phyloP scores from a whole-genome alignment of 2,113 vertebrate species.

The Pomatorhinus ruficollis region DNA sequence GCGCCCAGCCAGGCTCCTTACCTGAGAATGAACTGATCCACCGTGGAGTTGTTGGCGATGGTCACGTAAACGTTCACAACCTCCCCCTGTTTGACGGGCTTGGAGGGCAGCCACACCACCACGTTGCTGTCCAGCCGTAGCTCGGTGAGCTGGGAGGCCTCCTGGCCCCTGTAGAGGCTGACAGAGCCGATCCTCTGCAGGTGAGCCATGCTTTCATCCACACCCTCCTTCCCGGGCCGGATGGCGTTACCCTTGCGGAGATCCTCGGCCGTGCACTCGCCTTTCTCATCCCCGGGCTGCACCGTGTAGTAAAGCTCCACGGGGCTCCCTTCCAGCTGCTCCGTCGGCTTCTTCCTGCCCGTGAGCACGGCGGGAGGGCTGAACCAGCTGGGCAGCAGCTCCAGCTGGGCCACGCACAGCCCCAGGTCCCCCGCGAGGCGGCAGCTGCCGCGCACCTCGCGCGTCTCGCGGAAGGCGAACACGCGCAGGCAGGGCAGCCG shows the following conservation, averaged over 20 bases:
- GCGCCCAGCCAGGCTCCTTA: conserved; percentile 19
- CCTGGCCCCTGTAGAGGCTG: conserved; percentile 77
- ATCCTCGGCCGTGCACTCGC: conserved; percentile 82
- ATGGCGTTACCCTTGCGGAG: conserved; percentile 80
- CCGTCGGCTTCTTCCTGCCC: conserved; percentile 76
- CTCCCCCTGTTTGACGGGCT: conserved; percentile 86
- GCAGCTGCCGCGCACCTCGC: conserved; percentile 88
- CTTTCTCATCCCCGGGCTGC: conserved; percentile 72
- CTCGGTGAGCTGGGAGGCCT: conserved; percentile 78
- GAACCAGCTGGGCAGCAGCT: conserved; percentile 88
- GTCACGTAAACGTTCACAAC: conserved; percentile 84
- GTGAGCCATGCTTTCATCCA: conserved; percentile 75
- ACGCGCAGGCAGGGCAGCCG: conserved; percentile 89
- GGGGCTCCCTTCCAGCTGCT: conserved; percentile 77
- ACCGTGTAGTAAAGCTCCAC: conserved; percentile 92
- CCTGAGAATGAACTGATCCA: conserved; percentile 93
- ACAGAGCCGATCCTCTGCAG: conserved; percentile 85
- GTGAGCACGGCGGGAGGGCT: conserved; percentile 74
- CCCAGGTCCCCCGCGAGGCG: conserved; percentile 83
- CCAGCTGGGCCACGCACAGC: conserved; percentile 87
- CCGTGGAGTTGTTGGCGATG: conserved; percentile 79
- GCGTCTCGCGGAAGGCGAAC: conserved; percentile 91
- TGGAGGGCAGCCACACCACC: conserved; percentile 84
- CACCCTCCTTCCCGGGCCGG: conserved; percentile 81
- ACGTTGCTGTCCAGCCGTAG: conserved; percentile 85